phyloP scores from a whole-genome alignment of 1,140 invertebrate genomes.

The Stegodyphus dumicola region DNA sequence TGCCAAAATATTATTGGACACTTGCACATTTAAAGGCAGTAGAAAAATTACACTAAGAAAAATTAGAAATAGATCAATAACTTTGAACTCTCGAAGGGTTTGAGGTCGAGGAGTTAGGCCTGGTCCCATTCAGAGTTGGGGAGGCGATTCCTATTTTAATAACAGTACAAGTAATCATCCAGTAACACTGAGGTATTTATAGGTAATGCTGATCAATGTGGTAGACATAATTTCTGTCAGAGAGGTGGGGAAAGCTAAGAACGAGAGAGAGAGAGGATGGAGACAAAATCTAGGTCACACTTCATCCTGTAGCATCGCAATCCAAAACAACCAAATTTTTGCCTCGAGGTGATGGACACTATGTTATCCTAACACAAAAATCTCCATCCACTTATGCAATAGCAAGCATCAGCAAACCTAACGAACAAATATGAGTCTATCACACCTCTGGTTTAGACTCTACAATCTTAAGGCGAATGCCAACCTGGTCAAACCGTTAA shows the following conservation, averaged over 20 bases:
- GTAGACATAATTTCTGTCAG: slow-evolving; percentile 46
- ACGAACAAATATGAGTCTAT: no score
- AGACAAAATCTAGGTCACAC: not conserved
- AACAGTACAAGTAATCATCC: slow-evolving; percentile 62
- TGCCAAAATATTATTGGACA: slow-evolving; percentile 90
- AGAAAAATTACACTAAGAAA: slow-evolving; percentile 92
- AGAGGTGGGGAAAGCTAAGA: slow-evolving; percentile 35
- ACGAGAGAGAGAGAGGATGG: slow-evolving; percentile 26
- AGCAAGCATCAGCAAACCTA: no score
- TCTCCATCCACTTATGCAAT: no score
- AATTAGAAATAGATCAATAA: slow-evolving; percentile 94
- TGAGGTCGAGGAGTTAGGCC: slow-evolving; percentile 63
- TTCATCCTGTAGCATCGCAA: no score
- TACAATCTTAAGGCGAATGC: no score
- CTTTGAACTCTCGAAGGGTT: slow-evolving; percentile 71
- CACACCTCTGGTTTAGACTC: no score
- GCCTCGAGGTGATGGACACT: no score
- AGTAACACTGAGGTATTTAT: slow-evolving; percentile 61
- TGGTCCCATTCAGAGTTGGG: slow-evolving; percentile 36
- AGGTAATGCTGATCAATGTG: slow-evolving; percentile 47
- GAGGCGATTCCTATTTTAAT: slow-evolving; percentile 34
- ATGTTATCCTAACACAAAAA: no score
- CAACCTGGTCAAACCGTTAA: no score
- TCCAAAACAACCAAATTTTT: no score
- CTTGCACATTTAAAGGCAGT: slow-evolving; percentile 79